A percentile compares a stretch with the other conserved stretches of the same genome.
Conservation (phyloP, 2,888 invertebrate species). For the Hartigia nigra region DNA sequence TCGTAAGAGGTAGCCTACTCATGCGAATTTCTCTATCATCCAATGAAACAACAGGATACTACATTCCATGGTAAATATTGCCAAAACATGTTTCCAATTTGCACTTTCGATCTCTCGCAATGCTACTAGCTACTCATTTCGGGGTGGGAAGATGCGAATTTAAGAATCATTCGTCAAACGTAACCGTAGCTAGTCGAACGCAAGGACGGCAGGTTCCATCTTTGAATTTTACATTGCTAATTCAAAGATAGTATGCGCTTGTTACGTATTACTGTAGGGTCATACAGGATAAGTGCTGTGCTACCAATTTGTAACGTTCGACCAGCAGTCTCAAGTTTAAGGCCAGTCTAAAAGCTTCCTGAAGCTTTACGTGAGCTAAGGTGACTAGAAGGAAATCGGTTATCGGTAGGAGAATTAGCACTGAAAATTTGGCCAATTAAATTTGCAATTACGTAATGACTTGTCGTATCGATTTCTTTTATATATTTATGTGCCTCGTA, state of each 20-base stretch:
- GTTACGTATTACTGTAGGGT: not conserved
- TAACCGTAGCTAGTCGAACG: not conserved
- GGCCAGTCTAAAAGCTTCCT: constrained; percentile 8
- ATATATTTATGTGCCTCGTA: not conserved
- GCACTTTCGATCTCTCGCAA: not conserved
- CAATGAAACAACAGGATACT: too few relatives aligned
- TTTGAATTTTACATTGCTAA: not conserved
- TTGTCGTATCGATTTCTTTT: not conserved
- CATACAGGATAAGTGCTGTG: not conserved
- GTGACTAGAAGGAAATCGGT: not conserved
- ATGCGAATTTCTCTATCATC: not conserved
- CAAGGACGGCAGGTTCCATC: not conserved
- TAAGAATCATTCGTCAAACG: not conserved
- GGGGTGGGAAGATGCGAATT: not conserved
- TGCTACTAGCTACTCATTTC: not conserved
- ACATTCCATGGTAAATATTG: not conserved
- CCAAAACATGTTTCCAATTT: not conserved
- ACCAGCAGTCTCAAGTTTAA: constrained; percentile 19
- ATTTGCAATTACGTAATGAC: not conserved
- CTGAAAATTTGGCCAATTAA: not conserved
- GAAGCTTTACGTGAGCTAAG: not conserved
- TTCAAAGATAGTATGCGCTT: not conserved
- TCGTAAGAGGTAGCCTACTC: not conserved
- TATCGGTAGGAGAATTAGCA: not conserved
- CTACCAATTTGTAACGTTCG: constrained; percentile 22